phyloP scores from a whole-genome alignment of 1,140 invertebrate genomes.

The Drosophila equinoxialis region DNA sequence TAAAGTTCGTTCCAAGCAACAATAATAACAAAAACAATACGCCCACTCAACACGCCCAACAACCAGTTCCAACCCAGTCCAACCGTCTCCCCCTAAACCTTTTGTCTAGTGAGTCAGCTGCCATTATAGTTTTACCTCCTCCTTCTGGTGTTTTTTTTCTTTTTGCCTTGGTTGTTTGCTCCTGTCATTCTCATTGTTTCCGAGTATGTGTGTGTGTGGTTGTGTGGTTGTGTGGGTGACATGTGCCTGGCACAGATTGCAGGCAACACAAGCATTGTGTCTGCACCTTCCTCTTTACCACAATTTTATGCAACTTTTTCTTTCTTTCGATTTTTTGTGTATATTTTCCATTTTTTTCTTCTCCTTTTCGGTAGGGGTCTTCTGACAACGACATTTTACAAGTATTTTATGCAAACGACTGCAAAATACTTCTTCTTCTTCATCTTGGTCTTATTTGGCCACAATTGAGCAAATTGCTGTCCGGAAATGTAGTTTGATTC shows the following conservation, averaged over 20 bases:
- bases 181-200: constrained; percentile 45
- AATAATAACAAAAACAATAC: constrained; percentile 37
- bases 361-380: not conserved
- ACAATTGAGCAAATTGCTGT: constrained; percentile 75
- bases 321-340: constrained; percentile 60
- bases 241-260: constrained; percentile 71
- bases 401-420: constrained; percentile 59
- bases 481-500: constrained; percentile 73
- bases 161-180: constrained; percentile 33
- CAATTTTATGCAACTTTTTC: constrained; percentile 65
- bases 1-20: constrained; percentile 64
- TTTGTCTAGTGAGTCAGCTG: constrained; percentile 55
- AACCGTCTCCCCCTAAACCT: not conserved
- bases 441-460: constrained; percentile 30
- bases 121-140: constrained; percentile 58
- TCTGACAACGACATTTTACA: constrained; percentile 33
- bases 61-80: constrained; percentile 14
- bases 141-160: constrained; percentile 24
- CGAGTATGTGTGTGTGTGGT: constrained; percentile 25
- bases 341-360: constrained; percentile 12
- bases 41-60: constrained; percentile 5
- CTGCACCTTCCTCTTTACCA: constrained; percentile 59
- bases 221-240: constrained; percentile 51
- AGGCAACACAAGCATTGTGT: constrained; percentile 31
- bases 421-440: constrained; percentile 34